Base-by-base conservation (phyloP, 1,140 invertebrate genomes). In the Oppia nitens region DNA sequence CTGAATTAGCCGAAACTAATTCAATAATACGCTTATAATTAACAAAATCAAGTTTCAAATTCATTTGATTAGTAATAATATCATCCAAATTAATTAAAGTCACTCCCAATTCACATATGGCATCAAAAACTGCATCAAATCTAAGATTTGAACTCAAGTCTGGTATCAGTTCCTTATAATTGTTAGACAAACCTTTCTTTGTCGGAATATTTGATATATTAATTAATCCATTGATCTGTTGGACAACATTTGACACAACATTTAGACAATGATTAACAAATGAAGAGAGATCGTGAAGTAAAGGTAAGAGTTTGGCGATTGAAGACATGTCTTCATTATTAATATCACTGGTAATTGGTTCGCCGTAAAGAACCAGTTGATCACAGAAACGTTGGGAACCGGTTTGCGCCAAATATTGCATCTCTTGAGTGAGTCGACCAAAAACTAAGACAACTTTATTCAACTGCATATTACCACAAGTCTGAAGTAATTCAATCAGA, bases 21-120 rank as follows among this genome's bases (percentile, higher is more conserved):
- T 56, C 58, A 1, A 63, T 27, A n/a, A 49, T 56, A n/a, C 55
- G 45, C 54, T 54, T 56, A 51, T 62, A 60, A 51, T 60, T 57
- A n/a, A 57, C 23, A 48, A 14, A 59, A 59, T 58, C 62, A 65
- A 69, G 81, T 79, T 69, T 77, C 14, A 57, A n/a, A 20, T 17
- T 52, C 73, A 69, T 23, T 59, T 81, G 78, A 47, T 70, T 69
- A 26, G 75, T 73, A 28, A 87, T 74, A 17, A 87, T 71, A 70
- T 81, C 78, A 68, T 88, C 85, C 12, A 88, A 64, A 23, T 78
- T 83, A 11, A 86, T 71, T 3, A 87, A 71, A 48, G 81, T 74
- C n/a, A 77, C 69, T 25, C 87, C 75, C 21, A 86, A 66, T 66
- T 83, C 77, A 17, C 79, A 77, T 9, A 85, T 70, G 62, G 80